These are phyloP conservation scores for Silurus asotus DNA, from an alignment of 2,113 vertebrate genomes.

Conservation along the genomic window DNA sequence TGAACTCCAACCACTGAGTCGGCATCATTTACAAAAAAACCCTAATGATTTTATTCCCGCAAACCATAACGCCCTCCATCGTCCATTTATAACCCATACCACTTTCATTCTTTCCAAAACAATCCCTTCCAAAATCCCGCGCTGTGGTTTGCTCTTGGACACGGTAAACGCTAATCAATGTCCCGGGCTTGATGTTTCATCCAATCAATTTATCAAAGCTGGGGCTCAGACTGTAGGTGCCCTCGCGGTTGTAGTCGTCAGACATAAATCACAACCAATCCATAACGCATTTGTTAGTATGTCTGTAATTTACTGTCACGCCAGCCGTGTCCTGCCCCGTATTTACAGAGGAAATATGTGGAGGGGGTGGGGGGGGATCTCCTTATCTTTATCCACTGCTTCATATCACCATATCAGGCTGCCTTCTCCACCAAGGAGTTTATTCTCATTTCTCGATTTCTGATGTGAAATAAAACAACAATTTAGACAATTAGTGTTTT, in stretches of 20 bases:
- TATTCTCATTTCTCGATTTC: neutral
- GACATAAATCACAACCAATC: conserved; percentile 74
- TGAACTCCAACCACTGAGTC: conserved; percentile 43
- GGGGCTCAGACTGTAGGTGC: conserved; percentile 23
- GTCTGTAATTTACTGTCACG: conserved; percentile 69
- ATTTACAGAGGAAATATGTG: conserved; percentile 40
- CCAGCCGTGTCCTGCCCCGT: conserved; percentile 65
- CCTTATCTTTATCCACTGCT: conserved; percentile 3
- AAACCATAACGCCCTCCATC: conserved; percentile 35
- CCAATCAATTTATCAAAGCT: conserved; percentile 63
- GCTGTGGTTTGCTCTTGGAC: conserved; percentile 66
- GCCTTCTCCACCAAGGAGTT: conserved; percentile 1
- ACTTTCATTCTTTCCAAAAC: conserved; percentile 26
- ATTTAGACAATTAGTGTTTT: neutral
- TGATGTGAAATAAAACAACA: neutral
- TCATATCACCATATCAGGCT: neutral
- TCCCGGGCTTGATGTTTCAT: conserved; percentile 64
- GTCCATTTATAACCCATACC: conserved; percentile 54
- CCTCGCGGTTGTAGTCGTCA: conserved; percentile 54
- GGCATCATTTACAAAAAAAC: conserved; percentile 55
- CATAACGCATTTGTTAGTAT: conserved; percentile 59
- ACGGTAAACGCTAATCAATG: conserved; percentile 77
- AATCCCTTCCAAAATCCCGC: conserved; percentile 35
- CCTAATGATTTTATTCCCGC: conserved; percentile 48
- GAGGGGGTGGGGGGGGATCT: neutral